A percentile compares a stretch with the other conserved stretches of the same genome.
These are phyloP conservation scores for Drosophila setosimentum DNA, from an alignment of 2,888 invertebrate genomes.

Conservation along the genomic window DNA sequence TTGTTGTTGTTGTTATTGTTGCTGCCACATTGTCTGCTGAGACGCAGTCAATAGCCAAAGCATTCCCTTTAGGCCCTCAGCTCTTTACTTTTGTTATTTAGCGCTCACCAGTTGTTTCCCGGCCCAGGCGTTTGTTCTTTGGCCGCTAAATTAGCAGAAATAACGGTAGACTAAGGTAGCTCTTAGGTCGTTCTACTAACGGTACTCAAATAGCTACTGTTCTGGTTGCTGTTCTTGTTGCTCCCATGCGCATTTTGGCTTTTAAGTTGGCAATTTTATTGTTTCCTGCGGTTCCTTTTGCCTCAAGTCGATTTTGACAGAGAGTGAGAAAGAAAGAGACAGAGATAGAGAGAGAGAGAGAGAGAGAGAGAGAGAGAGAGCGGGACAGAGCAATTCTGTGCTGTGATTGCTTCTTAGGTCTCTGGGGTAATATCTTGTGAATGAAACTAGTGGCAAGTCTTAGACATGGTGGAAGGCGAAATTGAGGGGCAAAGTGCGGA, in stretches of 20 bases:
- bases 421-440: slow-evolving; percentile 59
- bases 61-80: slow-evolving; percentile 24
- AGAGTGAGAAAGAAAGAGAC: background rate
- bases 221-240: slow-evolving; percentile 9
- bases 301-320: slow-evolving; percentile 2
- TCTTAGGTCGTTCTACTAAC: slow-evolving; percentile 57
- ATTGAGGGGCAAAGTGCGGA: background rate
- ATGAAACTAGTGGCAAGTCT: slow-evolving; percentile 33
- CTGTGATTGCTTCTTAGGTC: slow-evolving; percentile 33
- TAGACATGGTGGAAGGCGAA: background rate
- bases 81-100: slow-evolving; percentile 66
- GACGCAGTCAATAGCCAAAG: slow-evolving; percentile 31
- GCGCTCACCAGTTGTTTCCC: slow-evolving; percentile 60
- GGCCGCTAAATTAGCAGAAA: slow-evolving; percentile 77
- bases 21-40: slow-evolving; percentile 63
- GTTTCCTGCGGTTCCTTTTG: slow-evolving; percentile 45
- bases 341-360: slow-evolving; percentile 1
- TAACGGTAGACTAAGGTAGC: slow-evolving; percentile 58
- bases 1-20: background rate
- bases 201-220: slow-evolving; percentile 75
- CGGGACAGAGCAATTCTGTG: background rate
- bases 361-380: background rate
- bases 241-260: slow-evolving; percentile 30
- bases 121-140: slow-evolving; percentile 50
- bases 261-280: slow-evolving; percentile 73